phyloP scores from a whole-genome alignment of 2,113 vertebrate genomes.

The Danio rerio region GRCz12tu NC_133199.1:29880001-29880500 shows the following conservation, averaged over 20 bases:
- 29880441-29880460: too few species aligned
- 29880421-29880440: too few species aligned
- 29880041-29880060: slow-evolving; percentile 9
- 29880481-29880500: too few species aligned
- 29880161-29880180: slow-evolving; percentile 3
- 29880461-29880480: too few species aligned
- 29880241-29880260: background rate
- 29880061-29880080: slow-evolving; percentile 26
- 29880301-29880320: background rate
- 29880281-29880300: background rate
- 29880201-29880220: background rate
- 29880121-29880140: slow-evolving; percentile 31
- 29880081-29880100: slow-evolving; percentile 12
- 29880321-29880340: background rate
- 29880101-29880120: slow-evolving; percentile 26
- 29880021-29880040: slow-evolving; percentile 1
- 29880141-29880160: slow-evolving; percentile 14
- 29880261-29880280: background rate
- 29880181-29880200: background rate
- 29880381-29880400: background rate
- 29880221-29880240: background rate
- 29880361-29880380: background rate
- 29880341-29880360: too few species aligned
- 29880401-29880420: too few species aligned
- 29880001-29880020: background rate